Conservation (phyloP, 2,888 invertebrate genomes). For the Agrypnus murinus region DNA sequence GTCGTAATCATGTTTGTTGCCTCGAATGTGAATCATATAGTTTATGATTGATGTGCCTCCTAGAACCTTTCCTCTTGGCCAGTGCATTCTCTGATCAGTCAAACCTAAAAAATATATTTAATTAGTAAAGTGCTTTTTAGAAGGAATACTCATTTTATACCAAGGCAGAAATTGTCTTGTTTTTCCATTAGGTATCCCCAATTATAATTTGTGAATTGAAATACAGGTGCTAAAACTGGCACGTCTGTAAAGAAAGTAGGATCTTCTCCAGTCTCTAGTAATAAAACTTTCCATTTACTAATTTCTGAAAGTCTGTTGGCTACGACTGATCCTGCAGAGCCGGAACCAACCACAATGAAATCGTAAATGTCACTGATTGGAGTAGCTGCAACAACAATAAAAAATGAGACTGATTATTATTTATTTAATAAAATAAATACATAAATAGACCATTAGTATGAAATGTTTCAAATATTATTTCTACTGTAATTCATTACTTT, state of each 20-base stretch:
- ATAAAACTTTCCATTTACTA: conserved; percentile 75
- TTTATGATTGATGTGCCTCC: conserved; percentile 73
- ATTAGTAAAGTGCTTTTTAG: background rate
- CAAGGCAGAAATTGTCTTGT: conserved; percentile 73
- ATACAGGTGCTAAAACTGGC: conserved; percentile 73
- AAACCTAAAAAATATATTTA: conserved; percentile 60
- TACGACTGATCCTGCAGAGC: conserved; percentile 81
- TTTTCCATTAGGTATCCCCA: conserved; percentile 78
- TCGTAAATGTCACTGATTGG: conserved; percentile 72
- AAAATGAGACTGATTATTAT: no score
- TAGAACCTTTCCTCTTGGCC: conserved; percentile 72
- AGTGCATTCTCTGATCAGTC: conserved; percentile 69
- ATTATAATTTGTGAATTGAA: conserved; percentile 75
- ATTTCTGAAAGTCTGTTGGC: conserved; percentile 82
- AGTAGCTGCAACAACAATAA: no score
- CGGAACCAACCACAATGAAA: conserved; percentile 81
- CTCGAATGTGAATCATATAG: conserved; percentile 73
- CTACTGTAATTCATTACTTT: no score
- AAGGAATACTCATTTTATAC: conserved; percentile 59
- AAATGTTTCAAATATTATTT: no score
- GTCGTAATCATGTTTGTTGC: conserved; percentile 82
- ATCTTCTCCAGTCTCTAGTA: conserved; percentile 78
- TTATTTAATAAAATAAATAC: no score
- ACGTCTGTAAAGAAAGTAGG: conserved; percentile 74
- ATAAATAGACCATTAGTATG: no score